These are phyloP conservation scores for Latrodectus elegans DNA, from an alignment of 2,888 invertebrate genomes.

Conservation along the genomic window DNA sequence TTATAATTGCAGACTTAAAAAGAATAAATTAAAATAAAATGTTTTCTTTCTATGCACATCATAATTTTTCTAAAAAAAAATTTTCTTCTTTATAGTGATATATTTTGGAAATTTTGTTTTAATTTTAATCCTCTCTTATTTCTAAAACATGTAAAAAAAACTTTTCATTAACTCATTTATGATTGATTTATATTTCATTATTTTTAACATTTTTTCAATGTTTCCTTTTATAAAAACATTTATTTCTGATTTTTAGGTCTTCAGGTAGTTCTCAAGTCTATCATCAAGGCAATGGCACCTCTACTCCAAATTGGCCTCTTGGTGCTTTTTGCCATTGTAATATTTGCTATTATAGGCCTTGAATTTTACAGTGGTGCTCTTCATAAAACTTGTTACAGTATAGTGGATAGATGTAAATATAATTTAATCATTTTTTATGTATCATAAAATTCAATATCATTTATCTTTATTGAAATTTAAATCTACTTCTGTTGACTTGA, in stretches of 20 bases:
- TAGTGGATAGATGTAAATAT: conserved; percentile 91
- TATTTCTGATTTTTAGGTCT: conserved; percentile 82
- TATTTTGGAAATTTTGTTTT: too few species aligned
- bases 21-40: too few species aligned
- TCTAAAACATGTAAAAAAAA: too few species aligned
- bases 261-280: conserved; percentile 99
- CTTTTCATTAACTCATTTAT: too few species aligned
- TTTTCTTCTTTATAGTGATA: too few species aligned
- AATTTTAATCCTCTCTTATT: too few species aligned
- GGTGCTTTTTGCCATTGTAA: conserved; percentile 99
- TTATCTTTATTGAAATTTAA: too few species aligned
- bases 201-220: too few species aligned
- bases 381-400: conserved; percentile 98
- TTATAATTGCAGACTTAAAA: too few species aligned
- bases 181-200: too few species aligned
- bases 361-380: conserved; percentile 99
- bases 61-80: too few species aligned
- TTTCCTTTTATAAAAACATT: neutral
- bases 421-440: neutral
- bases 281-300: conserved; percentile 99
- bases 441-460: neutral
- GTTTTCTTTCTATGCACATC: too few species aligned
- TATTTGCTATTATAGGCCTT: conserved; percentile 99
- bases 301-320: conserved; percentile 99
- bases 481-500: neutral